phyloP scores from a whole-genome alignment of 2,888 invertebrate species.

The Lingula anatina region DNA sequence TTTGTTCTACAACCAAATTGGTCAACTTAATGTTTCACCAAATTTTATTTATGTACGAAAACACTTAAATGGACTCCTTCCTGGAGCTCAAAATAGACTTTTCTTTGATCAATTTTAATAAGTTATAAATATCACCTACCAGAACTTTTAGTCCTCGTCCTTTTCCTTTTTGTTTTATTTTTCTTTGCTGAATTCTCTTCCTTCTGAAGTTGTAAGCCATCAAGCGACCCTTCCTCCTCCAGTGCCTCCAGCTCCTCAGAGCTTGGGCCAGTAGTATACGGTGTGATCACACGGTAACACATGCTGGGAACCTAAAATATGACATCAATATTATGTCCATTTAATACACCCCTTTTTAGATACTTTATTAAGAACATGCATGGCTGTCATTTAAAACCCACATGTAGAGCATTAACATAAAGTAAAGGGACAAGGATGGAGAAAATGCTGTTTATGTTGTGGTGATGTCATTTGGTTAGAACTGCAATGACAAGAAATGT shows the following conservation, averaged over 20 bases:
- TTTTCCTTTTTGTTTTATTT: conserved; percentile 20
- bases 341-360: background rate
- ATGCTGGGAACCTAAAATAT: conserved; percentile 33
- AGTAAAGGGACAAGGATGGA: background rate
- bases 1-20: too few relatives aligned
- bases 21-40: too few relatives aligned
- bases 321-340: background rate
- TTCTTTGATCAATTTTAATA: conserved; percentile 6
- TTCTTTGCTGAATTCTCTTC: conserved; percentile 14
- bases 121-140: conserved; percentile 3
- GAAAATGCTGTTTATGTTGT: background rate
- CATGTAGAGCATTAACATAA: too few relatives aligned
- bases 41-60: too few relatives aligned
- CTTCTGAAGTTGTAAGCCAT: conserved; percentile 1
- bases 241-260: conserved; percentile 27
- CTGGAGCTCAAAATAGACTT: background rate
- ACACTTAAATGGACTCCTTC: too few relatives aligned
- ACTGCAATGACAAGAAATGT: too few relatives aligned
- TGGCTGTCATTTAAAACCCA: too few relatives aligned
- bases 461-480: too few relatives aligned
- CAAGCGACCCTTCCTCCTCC: conserved; percentile 11
- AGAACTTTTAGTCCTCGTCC: conserved; percentile 24
- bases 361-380: too few relatives aligned
- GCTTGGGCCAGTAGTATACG: conserved; percentile 33
- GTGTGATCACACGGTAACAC: conserved; percentile 39